Base-by-base conservation (phyloP, 2,888 invertebrate species). In the Cancer borealis region DNA sequence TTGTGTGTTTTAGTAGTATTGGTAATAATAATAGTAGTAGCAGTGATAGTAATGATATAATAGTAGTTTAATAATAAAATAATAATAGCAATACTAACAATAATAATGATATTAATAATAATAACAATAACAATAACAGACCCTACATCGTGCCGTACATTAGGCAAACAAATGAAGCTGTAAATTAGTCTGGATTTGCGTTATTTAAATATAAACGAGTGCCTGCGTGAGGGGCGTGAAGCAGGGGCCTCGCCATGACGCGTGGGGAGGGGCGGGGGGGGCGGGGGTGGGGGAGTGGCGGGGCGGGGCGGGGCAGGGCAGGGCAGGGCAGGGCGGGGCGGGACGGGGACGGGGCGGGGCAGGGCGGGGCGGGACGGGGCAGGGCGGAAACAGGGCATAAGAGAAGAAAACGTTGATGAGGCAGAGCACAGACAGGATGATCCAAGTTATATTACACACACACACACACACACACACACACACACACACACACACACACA, bases 381-480 rank as follows among this genome's bases (percentile, higher is more conserved):
- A 49, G 39, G 39, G 39, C 39, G 39, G 39, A 39, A 39, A 39
- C 39, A 39, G 39, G 39, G 39, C 39, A 39, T 39, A 39, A 39
- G 39, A 39, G 39, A 39, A 39, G 39, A 39, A 2, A 39, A 39
- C 39, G 39, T 39, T 39, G 39, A 39, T 39, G 39, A 39, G 39
- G 39, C 2, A 39, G 39, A 39, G 2, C 39, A 39, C 2, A 39
- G 39, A 39, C 39, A 39, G 39, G 39, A 39, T 39, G 39, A 39
- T 39, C 39, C 39, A 39, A 39, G 39, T 39, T 39, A 39, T 39
- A 39, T 39, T 39, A 39, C 73, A 73, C 73, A 73, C 73, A 73
- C 73, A 73, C 73, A 73, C 73, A 73, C 73, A 73, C 73, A 73
- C 73, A 73, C 73, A 73, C 73, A 73, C 73, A 73, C 73, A 73